These are phyloP conservation scores for Argyresthia albistria DNA, from an alignment of 2,888 invertebrate species.

Conservation along the genomic window DNA sequence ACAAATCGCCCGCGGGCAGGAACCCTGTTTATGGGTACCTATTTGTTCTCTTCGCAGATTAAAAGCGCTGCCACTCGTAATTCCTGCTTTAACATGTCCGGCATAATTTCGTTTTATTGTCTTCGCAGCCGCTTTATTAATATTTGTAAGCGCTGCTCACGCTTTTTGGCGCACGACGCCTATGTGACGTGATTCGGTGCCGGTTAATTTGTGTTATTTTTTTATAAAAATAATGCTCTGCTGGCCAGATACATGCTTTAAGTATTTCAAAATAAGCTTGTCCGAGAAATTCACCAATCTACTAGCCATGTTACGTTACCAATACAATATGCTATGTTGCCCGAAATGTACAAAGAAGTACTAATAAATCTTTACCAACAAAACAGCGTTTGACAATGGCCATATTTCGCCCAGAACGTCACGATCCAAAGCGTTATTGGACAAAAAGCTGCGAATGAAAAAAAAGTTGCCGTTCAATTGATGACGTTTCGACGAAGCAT, in stretches of 20 bases:
- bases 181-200: neutral
- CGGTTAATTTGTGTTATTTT: neutral
- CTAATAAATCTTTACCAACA: neutral
- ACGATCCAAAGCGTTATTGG: conserved; percentile 13
- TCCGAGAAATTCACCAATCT: too few species aligned
- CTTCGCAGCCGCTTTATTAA: conserved; percentile 13
- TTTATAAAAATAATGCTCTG: neutral
- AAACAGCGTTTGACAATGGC: conserved; percentile 9
- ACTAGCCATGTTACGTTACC: too few species aligned
- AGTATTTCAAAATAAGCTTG: too few species aligned
- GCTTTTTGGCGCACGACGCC: neutral
- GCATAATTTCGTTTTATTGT: conserved; percentile 16
- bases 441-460: neutral
- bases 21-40: conserved; percentile 14
- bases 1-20: conserved; percentile 14
- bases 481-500: conserved; percentile 14
- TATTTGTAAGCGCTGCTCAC: conserved; percentile 10
- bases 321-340: too few species aligned
- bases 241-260: too few species aligned
- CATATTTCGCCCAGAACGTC: conserved; percentile 18
- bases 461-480: conserved; percentile 12
- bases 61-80: conserved; percentile 13
- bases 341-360: neutral
- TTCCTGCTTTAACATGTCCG: conserved; percentile 11
- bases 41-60: conserved; percentile 17